Evolutionary conservation across 2,113 vertebrate genomes (phyloP), one percentile per base, ranked within the genome.

Genomic region (Plotosus lineatus): DNA sequence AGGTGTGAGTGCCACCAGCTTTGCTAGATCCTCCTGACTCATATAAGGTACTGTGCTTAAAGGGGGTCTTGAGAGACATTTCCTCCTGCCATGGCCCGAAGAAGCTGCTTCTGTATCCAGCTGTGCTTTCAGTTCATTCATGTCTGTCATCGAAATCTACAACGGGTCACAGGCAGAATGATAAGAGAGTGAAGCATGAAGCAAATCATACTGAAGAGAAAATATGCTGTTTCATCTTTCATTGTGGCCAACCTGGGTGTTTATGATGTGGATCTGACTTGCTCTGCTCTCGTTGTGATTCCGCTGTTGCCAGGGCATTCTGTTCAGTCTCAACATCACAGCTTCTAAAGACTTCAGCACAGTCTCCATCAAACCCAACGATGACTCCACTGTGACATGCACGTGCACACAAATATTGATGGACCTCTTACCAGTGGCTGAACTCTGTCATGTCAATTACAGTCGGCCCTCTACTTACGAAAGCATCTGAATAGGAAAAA

Each of bases 21-120:
- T 91, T 78, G 91, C 92, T 36, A 95, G 82, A 75, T 95, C 91
- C 58, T 94, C 53, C 48, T 96, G 94, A 36, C 90, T 91, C 79
- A 93, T 75, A 89, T 82, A 88, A 40, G 88, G 84, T n/a, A 55
- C 85, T 40, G 87, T 79, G 63, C 83, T 87, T 71, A 83, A 82
- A 36, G 82, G 75, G 19, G 83, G 85, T 10, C 55, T 90, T 90
- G 19, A 42, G 12, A 85, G 19, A 85, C 28, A 89, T 79, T 78
- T 26, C 31, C n/a, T 44, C 79, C 53, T 80, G 92, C 92, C 90
- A 77, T 83, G 68, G 42, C 89, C 85, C n/a, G 78, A 68, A 3
- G 63, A 68, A 68, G 76, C 60, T 73, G 60, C 61, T 75, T 82
- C 88, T 73, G 82, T 78, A 6, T 73, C 86, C 5, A 74, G 50